These are phyloP conservation scores for Mythimna vitellina DNA, from an alignment of 2,888 invertebrate genomes.

Conservation along the genomic window DNA sequence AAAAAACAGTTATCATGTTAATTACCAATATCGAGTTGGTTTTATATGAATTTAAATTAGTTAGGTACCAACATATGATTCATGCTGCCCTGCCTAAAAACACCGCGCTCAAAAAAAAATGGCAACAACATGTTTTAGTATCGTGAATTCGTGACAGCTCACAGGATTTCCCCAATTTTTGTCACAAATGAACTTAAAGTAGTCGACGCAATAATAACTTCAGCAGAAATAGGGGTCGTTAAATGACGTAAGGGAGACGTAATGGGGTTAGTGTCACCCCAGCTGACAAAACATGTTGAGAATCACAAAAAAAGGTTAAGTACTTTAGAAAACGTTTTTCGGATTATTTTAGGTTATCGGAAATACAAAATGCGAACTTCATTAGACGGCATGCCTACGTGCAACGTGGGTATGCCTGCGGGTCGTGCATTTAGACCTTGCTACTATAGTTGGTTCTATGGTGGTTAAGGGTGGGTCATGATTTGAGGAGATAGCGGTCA, in stretches of 20 bases:
- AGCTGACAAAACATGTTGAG: constrained; percentile 15
- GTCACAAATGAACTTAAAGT: constrained; percentile 16
- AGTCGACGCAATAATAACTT: constrained; percentile 29
- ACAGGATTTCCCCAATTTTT: constrained; percentile 42
- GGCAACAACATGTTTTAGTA: constrained; percentile 11
- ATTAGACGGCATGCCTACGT: background rate
- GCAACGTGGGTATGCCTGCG: too few species aligned
- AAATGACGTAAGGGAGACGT: constrained; percentile 34
- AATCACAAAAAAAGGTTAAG: background rate
- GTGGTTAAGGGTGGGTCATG: background rate
- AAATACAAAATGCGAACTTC: background rate
- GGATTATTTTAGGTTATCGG: too few species aligned
- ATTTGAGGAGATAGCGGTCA: too few species aligned
- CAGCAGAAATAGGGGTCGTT: constrained; percentile 33
- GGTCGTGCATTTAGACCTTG: background rate
- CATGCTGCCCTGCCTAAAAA: constrained; percentile 31
- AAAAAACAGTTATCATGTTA: background rate
- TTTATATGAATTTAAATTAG: constrained; percentile 24
- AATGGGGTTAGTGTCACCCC: constrained; percentile 34
- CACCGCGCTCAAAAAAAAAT: constrained; percentile 12
- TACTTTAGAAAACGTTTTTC: background rate
- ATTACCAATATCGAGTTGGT: constrained; percentile 1
- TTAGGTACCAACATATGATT: constrained; percentile 25
- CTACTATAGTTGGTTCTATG: background rate
- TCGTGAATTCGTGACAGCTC: constrained; percentile 18